Conservation (phyloP, 2,888 invertebrate genomes). For the Saturnia pavonia region DNA sequence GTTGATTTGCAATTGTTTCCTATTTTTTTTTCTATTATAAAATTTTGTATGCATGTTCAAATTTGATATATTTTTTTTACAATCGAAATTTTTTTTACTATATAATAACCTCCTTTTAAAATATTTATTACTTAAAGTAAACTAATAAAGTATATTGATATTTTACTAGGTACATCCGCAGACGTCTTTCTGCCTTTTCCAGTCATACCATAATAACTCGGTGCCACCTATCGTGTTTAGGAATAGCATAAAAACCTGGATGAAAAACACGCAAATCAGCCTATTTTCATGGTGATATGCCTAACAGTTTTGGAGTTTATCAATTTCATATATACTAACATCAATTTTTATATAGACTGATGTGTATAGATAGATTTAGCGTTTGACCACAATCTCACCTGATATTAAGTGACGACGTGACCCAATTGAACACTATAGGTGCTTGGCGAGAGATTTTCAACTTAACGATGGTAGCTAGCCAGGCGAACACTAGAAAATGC, state of each 20-base stretch:
- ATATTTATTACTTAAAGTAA: not conserved
- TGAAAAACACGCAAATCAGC: no score
- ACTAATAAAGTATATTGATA: no score
- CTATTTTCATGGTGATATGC: no score
- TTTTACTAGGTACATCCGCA: no score
- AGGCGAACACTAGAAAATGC: not conserved
- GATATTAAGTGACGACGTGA: not conserved
- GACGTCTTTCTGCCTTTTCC: no score
- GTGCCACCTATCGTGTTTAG: no score
- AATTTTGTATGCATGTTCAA: constrained; percentile 8
- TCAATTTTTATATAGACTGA: no score
- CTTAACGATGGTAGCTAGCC: not conserved
- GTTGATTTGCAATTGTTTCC: constrained; percentile 22
- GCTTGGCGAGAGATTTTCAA: not conserved
- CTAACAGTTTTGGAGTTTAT: no score
- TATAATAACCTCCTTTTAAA: not conserved
- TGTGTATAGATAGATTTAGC: not conserved
- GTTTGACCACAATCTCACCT: not conserved
- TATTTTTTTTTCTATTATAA: not conserved
- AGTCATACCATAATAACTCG: no score
- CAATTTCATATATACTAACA: no score
- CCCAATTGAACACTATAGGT: not conserved
- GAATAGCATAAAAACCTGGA: no score
- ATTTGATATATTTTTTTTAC: not conserved
- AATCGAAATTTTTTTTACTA: not conserved